Evolutionary conservation across 2,113 vertebrate species (phyloP).

Genomic region (Aptenodytes forsteri): DNA sequence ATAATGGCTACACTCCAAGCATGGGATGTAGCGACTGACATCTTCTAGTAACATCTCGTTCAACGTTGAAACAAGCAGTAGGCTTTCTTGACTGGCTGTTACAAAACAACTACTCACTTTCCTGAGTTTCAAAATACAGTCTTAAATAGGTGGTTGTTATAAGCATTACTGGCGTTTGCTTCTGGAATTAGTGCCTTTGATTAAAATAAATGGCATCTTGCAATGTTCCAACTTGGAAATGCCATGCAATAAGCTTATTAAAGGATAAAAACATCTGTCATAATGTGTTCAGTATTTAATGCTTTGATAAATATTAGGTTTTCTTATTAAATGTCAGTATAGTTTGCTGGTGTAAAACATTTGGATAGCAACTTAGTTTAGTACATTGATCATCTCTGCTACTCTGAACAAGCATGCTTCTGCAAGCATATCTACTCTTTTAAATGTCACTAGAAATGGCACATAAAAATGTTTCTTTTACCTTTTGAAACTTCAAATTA

Average conservation of each 20-base stretch:
- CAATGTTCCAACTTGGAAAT: not conserved
- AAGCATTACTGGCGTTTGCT: not conserved
- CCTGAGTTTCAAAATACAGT: conserved; percentile 8
- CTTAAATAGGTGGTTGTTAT: not conserved
- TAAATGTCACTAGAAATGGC: not conserved
- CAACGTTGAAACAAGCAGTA: not conserved
- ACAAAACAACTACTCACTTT: not conserved
- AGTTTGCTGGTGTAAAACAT: not conserved
- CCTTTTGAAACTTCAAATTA: not conserved
- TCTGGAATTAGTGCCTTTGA: not conserved
- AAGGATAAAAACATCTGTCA: not conserved
- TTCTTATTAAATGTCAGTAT: not conserved
- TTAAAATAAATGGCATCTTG: not conserved
- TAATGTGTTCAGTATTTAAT: not conserved
- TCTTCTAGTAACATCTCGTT: not conserved
- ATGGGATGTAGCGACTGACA: not conserved
- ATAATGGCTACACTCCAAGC: not conserved
- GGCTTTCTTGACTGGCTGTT: not conserved
- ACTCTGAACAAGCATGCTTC: not conserved
- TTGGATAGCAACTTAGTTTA: not conserved
- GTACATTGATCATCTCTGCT: not conserved
- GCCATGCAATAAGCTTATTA: not conserved
- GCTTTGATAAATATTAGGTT: not conserved
- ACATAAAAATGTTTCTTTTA: not conserved
- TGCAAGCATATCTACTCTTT: not conserved